These are phyloP conservation scores for Otocyon megalotis DNA, from an alignment of 2,113 vertebrate species.

Conservation along the genomic window DNA sequence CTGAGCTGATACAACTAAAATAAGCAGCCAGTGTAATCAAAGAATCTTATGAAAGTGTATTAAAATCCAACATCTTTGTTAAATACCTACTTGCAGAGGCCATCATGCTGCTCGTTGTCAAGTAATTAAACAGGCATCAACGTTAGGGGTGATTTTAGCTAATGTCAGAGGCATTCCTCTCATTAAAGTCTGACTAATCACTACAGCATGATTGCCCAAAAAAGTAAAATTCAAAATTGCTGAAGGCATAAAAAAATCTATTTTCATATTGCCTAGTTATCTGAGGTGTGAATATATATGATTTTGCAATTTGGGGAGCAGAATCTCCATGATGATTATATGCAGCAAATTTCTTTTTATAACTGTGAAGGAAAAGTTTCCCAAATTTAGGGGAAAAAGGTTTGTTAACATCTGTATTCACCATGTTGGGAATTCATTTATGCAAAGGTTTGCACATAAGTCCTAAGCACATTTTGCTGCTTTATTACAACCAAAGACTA, in stretches of 20 bases:
- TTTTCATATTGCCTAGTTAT: conserved; percentile 65
- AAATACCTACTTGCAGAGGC: background rate
- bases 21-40: conserved; percentile 50
- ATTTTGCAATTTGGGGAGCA: conserved; percentile 50
- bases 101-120: background rate
- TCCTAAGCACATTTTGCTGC: conserved; percentile 58
- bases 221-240: conserved; percentile 57
- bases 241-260: conserved; percentile 51
- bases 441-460: background rate
- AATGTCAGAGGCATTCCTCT: conserved; percentile 53
- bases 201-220: background rate
- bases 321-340: conserved; percentile 25
- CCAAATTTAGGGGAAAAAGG: background rate
- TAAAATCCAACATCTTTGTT: conserved; percentile 43
- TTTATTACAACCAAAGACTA: conserved; percentile 65
- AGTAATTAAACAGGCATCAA: conserved; percentile 55
- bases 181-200: conserved; percentile 53
- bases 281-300: conserved; percentile 45
- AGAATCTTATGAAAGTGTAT: conserved; percentile 16
- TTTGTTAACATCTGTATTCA: conserved; percentile 36
- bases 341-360: conserved; percentile 9
- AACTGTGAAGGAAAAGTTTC: conserved; percentile 38
- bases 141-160: conserved; percentile 26
- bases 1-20: conserved; percentile 28
- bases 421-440: conserved; percentile 49